Evolutionary conservation across 2,797 vertebrate genomes (phyloP).

Genomic region (Pipistrellus pygmaeus): DNA sequence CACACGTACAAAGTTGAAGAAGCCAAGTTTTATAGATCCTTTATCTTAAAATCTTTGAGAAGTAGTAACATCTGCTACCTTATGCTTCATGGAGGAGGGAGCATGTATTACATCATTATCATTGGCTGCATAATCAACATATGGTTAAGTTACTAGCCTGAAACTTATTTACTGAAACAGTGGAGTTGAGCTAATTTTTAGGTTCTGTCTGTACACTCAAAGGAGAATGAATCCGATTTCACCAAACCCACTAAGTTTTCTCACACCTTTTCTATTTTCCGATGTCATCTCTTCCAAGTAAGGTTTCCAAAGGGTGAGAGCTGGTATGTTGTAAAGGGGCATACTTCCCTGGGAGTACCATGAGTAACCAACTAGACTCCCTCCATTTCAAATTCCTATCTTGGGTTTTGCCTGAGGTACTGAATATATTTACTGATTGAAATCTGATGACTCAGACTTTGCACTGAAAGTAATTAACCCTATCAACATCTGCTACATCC

Average conservation of each 20-base stretch:
- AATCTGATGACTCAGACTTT: not conserved
- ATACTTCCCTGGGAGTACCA: not conserved
- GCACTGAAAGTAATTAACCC: not conserved
- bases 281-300: not conserved
- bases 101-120: not conserved
- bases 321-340: not conserved
- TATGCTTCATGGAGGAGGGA: not conserved
- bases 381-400: not conserved
- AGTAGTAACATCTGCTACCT: not conserved
- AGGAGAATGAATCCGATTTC: slow-evolving; percentile 47
- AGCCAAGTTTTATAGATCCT: slow-evolving; percentile 19
- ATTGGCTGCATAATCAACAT: not conserved
- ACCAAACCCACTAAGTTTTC: slow-evolving; percentile 23
- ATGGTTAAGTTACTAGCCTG: slow-evolving; percentile 36
- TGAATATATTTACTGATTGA: not conserved
- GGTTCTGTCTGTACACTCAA: slow-evolving; percentile 49
- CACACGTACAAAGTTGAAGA: not conserved
- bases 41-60: slow-evolving; percentile 46
- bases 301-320: slow-evolving; percentile 32
- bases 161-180: slow-evolving; percentile 4
- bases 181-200: not conserved
- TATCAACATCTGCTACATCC: not conserved
- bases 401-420: not conserved
- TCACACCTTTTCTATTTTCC: slow-evolving; percentile 27
- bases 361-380: not conserved